Evolutionary conservation across 2,888 invertebrate species (phyloP).

Genomic region (Cheilosia vernalis): DNA sequence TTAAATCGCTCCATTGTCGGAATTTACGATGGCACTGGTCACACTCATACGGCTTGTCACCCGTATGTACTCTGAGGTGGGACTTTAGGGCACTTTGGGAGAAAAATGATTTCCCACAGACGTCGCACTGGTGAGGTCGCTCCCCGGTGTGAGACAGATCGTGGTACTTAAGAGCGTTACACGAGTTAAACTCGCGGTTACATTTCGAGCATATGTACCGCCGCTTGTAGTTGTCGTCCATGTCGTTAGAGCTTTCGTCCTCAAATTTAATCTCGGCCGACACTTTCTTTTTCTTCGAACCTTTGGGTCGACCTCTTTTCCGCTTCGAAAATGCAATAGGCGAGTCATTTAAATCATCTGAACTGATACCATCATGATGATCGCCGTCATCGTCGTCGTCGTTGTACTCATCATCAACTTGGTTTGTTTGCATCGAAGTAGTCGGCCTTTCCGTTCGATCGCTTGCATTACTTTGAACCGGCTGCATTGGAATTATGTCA

Average conservation of each 20-base stretch:
- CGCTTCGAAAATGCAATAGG: conserved; percentile 13
- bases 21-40: conserved; percentile 90
- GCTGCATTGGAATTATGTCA: conserved; percentile 24
- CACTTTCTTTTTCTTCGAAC: conserved; percentile 15
- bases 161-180: conserved; percentile 93
- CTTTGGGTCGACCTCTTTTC: conserved; percentile 60
- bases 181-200: conserved; percentile 89
- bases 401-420: conserved; percentile 15
- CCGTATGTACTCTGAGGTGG: conserved; percentile 91
- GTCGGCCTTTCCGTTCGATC: conserved; percentile 20
- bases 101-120: conserved; percentile 93
- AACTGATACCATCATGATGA: conserved; percentile 5
- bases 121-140: conserved; percentile 90
- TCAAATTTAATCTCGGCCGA: conserved; percentile 27
- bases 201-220: conserved; percentile 84
- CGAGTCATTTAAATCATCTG: conserved; percentile 36
- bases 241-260: conserved; percentile 45
- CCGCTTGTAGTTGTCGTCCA: conserved; percentile 48
- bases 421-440: conserved; percentile 7
- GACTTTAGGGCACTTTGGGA: conserved; percentile 92
- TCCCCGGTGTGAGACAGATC: conserved; percentile 91
- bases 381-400: background rate
- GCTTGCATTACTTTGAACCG: background rate
- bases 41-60: conserved; percentile 93
- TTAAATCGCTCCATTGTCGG: conserved; percentile 94